Percentiles rank a stretch among this genome's conserved stretches.
Conservation (phyloP, 2,888 invertebrate genomes). For the Spodoptera littoralis region DNA sequence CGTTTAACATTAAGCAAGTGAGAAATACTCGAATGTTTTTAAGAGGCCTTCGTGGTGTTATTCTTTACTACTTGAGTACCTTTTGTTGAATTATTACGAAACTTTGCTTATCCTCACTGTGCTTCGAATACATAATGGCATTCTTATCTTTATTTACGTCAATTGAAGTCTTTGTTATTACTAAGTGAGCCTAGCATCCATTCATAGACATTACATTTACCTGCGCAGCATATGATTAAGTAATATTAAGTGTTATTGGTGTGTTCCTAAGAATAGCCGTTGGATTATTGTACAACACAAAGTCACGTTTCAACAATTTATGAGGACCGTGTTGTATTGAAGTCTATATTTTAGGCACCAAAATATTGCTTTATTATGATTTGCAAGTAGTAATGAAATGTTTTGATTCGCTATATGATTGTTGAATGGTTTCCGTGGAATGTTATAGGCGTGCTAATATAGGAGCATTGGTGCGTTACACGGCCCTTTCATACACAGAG, state of each 20-base stretch:
- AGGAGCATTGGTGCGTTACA: too few species aligned
- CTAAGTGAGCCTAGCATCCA: slow-evolving; percentile 31
- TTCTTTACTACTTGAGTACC: slow-evolving; percentile 44
- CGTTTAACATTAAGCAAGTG: slow-evolving; percentile 21
- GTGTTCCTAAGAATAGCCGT: slow-evolving; percentile 18
- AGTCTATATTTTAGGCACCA: slow-evolving; percentile 27
- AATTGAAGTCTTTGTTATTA: slow-evolving; percentile 44
- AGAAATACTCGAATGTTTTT: slow-evolving; percentile 19
- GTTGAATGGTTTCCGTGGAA: slow-evolving; percentile 2
- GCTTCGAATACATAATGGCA: slow-evolving; percentile 40
- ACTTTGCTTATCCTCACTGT: slow-evolving; percentile 22
- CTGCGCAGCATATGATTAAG: slow-evolving; percentile 30
- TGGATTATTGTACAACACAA: slow-evolving; percentile 16
- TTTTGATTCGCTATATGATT: neutral
- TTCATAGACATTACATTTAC: slow-evolving; percentile 31
- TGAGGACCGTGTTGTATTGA: slow-evolving; percentile 21
- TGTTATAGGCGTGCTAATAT: too few species aligned
- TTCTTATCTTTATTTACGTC: slow-evolving; percentile 46
- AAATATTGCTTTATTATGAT: slow-evolving; percentile 34
- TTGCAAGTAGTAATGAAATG: slow-evolving; percentile 18
- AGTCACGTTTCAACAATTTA: slow-evolving; percentile 46
- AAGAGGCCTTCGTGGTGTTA: slow-evolving; percentile 53
- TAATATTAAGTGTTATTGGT: slow-evolving; percentile 28
- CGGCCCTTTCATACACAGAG: too few species aligned
- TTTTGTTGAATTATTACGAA: slow-evolving; percentile 29